Evolutionary conservation across 2,113 vertebrate genomes (phyloP).

Genomic region (Morone chrysops): DNA sequence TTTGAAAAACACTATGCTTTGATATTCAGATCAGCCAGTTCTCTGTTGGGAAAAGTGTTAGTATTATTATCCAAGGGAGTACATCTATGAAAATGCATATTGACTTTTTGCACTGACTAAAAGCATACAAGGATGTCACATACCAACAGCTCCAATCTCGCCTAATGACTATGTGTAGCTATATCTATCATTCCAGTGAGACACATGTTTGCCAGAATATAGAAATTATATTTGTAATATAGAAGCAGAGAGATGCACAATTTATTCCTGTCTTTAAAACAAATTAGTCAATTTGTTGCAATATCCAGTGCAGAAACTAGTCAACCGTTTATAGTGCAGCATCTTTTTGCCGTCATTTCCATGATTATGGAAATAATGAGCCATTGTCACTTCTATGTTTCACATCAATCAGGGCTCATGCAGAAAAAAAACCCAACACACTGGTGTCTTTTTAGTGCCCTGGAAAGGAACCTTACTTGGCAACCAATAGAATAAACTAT

Average conservation of each 20-base stretch:
- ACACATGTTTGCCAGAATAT: background rate
- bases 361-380: constrained; percentile 39
- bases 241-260: background rate
- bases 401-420: constrained; percentile 26
- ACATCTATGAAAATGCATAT: constrained; percentile 54
- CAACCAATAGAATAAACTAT: constrained; percentile 37
- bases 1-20: constrained; percentile 70
- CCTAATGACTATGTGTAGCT: constrained; percentile 13
- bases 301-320: constrained; percentile 16
- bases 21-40: constrained; percentile 74
- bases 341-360: constrained; percentile 15
- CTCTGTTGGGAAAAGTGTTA: constrained; percentile 45
- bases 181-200: background rate
- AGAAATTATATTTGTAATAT: constrained; percentile 1
- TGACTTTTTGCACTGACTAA: constrained; percentile 54
- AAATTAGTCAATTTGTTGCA: constrained; percentile 25
- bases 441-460: background rate
- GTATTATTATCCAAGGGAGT: constrained; percentile 45
- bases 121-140: constrained; percentile 38
- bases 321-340: background rate
- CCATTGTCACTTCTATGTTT: background rate
- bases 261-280: constrained; percentile 25
- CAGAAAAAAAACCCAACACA: background rate
- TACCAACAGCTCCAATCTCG: constrained; percentile 19
- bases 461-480: constrained; percentile 14